Base-by-base conservation (phyloP, 2,113 vertebrate species). In the Melanotaenia duboulayi region DNA sequence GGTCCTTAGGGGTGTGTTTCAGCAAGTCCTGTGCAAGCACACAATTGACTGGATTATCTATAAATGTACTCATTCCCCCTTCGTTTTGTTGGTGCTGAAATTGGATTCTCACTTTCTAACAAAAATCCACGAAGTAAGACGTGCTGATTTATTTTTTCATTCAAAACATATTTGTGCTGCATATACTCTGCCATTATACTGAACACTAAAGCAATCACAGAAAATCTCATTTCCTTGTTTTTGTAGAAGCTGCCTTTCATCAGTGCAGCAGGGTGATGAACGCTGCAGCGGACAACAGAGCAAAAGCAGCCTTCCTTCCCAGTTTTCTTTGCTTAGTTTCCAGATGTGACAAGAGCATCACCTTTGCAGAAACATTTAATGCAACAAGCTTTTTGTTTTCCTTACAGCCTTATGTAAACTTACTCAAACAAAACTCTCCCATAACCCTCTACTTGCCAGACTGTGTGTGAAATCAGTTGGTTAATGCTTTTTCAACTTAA, bases 1-100 rank as follows among this genome's bases (percentile, higher is more conserved):
- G 98, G 90, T 99, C 96, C 3, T 96, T 94, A 0, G 98, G 97
- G 0, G 98, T 99, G 93, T 99, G 98, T 85, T 99, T 99, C 65
- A 99, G 90, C 60, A 99, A 92, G 80, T 99, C 97, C 97, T 99
- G 59, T 19, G 11, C 67, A 49, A 77, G 7, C 11, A 56, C 10
- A 42, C 6, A 52, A 51, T 35, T 12, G 2, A 13, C 23, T n/a
- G 23, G 56, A 46, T 40, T 4, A 23, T 12, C 19, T 57, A n/a
- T 44, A 61, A 1, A 50, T 0, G 0, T 10, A 8, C 44, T 46
- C 11, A 71, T 12, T 22, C 25, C 16, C 5, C 0, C 13, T 42
- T 4, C 5, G 12, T 14, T 3, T 42, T 28, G 28, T 28, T 28
- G 28, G 3, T 28, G 1, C 44, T n/a, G 17, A 1, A 11, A 48